Evolutionary conservation across 2,113 vertebrate species (phyloP).

Genomic region (Notiomystis cincta): DNA sequence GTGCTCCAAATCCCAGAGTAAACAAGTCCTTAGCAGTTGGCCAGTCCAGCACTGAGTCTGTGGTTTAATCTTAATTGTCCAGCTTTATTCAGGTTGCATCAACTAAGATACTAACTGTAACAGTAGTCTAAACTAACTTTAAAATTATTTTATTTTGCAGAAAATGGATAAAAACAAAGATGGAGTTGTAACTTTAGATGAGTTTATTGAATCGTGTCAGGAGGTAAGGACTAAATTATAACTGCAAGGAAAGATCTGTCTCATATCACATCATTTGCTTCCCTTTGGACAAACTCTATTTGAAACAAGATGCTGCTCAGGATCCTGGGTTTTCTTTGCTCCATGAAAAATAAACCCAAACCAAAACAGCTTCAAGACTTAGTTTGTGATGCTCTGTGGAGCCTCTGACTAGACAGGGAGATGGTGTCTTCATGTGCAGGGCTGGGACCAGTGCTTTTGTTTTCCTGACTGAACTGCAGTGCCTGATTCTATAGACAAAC

Average conservation of each 20-base stretch:
- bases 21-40: not conserved
- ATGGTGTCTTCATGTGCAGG: not conserved
- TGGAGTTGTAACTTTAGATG: conserved; percentile 94
- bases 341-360: not conserved
- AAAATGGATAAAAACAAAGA: conserved; percentile 99
- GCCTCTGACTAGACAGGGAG: not conserved
- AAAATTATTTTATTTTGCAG: conserved; percentile 69
- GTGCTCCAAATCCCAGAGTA: not conserved
- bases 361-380: not conserved
- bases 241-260: not conserved
- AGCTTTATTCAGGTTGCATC: not conserved
- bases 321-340: not conserved
- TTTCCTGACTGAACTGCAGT: not conserved
- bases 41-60: not conserved
- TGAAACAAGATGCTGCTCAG: not conserved
- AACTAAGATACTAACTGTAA: not conserved
- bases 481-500: not conserved
- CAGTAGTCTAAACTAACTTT: not conserved
- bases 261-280: not conserved
- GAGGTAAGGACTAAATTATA: conserved; percentile 78
- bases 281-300: not conserved
- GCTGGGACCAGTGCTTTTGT: not conserved
- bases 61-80: not conserved
- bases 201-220: conserved; percentile 95
- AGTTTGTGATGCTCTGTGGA: not conserved